phyloP scores from a whole-genome alignment of 1,140 invertebrate genomes.

The Lasioglossum baleicum region DNA sequence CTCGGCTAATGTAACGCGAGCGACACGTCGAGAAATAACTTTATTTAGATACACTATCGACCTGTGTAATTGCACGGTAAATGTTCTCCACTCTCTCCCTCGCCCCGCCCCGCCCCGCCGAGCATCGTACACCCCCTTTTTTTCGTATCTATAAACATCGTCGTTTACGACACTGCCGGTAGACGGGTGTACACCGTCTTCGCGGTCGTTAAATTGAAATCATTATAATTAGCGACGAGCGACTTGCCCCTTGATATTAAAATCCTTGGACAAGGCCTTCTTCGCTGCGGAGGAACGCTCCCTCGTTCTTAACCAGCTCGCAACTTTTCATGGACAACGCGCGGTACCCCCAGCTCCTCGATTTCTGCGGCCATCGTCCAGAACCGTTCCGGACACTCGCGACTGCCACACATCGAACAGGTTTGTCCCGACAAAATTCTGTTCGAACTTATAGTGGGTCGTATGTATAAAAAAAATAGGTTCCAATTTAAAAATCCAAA shows the following conservation, averaged over 20 bases:
- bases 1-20: constrained; percentile 56
- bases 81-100: constrained; percentile 36
- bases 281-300: not conserved
- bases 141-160: constrained; percentile 57
- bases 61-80: constrained; percentile 63
- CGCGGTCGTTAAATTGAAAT: constrained; percentile 62
- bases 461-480: too few relatives aligned
- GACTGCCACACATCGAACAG: too few relatives aligned
- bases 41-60: constrained; percentile 68
- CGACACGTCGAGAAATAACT: constrained; percentile 68
- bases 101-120: not conserved
- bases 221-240: constrained; percentile 64
- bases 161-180: constrained; percentile 61
- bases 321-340: not conserved
- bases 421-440: too few relatives aligned
- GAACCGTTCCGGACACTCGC: too few relatives aligned
- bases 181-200: constrained; percentile 4
- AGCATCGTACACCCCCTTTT: constrained; percentile 9
- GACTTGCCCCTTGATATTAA: constrained; percentile 37
- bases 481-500: too few relatives aligned
- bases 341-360: not conserved
- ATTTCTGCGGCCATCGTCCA: not conserved
- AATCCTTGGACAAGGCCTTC: constrained; percentile 4
- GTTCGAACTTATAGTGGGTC: too few relatives aligned
- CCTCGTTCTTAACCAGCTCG: not conserved